Conservation (phyloP, 2,113 vertebrate genomes). For the Mus spicilegus region DNA sequence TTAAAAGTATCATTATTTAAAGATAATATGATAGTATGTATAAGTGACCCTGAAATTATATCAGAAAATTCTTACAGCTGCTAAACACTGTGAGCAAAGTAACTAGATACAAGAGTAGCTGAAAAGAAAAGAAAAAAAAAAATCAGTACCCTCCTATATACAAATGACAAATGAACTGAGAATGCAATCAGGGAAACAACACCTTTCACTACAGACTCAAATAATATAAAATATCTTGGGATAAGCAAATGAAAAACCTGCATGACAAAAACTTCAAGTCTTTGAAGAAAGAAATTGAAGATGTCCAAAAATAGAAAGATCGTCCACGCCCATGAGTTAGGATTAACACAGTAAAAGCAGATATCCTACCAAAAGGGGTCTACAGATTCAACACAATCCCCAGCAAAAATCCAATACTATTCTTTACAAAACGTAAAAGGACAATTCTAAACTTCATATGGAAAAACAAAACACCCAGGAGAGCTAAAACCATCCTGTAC, state of each 20-base stretch:
- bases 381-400: not conserved
- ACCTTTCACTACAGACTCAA: not conserved
- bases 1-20: not conserved
- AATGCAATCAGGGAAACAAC: not conserved
- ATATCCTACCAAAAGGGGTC: not conserved
- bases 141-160: not conserved
- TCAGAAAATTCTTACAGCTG: not conserved
- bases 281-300: not conserved
- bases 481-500: not conserved
- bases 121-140: not conserved
- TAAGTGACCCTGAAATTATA: not conserved
- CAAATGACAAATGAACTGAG: not conserved
- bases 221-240: too few relatives aligned
- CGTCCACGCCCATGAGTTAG: not conserved
- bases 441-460: not conserved
- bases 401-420: not conserved
- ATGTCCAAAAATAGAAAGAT: not conserved
- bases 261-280: not conserved
- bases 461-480: not conserved
- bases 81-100: not conserved
- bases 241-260: not conserved
- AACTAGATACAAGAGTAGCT: too few relatives aligned
- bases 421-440: not conserved
- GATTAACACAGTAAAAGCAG: not conserved
- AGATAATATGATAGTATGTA: not conserved